Conservation (phyloP, 2,797 vertebrate species). For the Borostomias antarcticus region DNA sequence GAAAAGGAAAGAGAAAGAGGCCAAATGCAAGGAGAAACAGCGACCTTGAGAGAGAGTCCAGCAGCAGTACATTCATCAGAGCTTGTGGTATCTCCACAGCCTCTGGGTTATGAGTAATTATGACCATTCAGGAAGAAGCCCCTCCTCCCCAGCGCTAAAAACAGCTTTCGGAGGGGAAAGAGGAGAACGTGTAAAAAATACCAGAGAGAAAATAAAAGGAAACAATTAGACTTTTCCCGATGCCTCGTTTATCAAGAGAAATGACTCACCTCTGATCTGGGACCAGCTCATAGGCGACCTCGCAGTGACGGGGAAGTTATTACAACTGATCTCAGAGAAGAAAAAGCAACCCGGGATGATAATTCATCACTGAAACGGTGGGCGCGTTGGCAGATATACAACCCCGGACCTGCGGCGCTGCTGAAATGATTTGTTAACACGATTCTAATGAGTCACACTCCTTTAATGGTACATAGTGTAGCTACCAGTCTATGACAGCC, state of each 20-base stretch:
- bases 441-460: background rate
- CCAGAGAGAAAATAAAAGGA: constrained; percentile 9
- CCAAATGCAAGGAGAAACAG: background rate
- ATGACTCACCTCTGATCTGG: constrained; percentile 8
- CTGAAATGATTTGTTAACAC: background rate
- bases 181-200: background rate
- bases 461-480: background rate
- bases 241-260: constrained; percentile 18
- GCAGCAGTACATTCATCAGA: background rate
- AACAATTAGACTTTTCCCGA: constrained; percentile 19
- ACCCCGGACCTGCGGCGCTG: background rate
- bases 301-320: background rate
- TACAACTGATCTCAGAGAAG: background rate
- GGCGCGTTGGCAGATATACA: constrained; percentile 12
- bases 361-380: background rate
- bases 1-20: background rate
- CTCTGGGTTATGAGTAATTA: background rate
- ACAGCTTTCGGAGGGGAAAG: constrained; percentile 2
- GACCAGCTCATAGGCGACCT: background rate
- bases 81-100: background rate
- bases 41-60: background rate
- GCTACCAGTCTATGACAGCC: too few species aligned
- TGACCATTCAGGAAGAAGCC: background rate
- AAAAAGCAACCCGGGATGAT: background rate
- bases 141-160: background rate